These are phyloP conservation scores for Rhinolophus ferrumequinum DNA, from an alignment of 2,113 vertebrate genomes.

Conservation along the genomic window DNA sequence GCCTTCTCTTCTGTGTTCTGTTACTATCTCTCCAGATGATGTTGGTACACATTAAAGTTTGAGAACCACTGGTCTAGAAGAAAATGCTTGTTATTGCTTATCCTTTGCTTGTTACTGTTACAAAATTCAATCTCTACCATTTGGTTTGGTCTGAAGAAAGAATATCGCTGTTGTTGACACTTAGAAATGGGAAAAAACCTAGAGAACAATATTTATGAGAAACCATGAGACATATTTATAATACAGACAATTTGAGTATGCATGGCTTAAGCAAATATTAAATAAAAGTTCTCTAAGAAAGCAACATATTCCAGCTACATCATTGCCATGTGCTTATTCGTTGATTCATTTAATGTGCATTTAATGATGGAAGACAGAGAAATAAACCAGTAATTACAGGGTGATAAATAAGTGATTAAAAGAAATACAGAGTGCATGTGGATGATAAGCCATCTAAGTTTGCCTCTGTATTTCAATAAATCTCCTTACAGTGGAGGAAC, in stretches of 20 bases:
- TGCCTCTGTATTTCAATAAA: background rate
- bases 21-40: background rate
- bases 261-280: background rate
- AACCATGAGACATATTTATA: background rate
- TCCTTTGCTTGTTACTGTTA: background rate
- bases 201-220: background rate
- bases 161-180: background rate
- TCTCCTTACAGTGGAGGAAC: background rate
- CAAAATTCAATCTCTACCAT: background rate
- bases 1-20: background rate
- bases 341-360: background rate
- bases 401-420: background rate
- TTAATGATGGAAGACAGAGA: background rate
- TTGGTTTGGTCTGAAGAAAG: background rate
- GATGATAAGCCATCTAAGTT: background rate
- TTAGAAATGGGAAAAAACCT: background rate
- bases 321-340: background rate
- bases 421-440: background rate
- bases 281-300: constrained; percentile 3
- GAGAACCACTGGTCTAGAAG: background rate
- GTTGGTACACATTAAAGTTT: background rate
- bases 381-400: background rate
- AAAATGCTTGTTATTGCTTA: background rate
- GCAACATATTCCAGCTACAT: background rate
- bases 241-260: background rate